Percentiles rank a stretch among this genome's conserved stretches.
phyloP scores from a whole-genome alignment of 2,113 vertebrate species.

The Phasianus colchicus region DNA sequence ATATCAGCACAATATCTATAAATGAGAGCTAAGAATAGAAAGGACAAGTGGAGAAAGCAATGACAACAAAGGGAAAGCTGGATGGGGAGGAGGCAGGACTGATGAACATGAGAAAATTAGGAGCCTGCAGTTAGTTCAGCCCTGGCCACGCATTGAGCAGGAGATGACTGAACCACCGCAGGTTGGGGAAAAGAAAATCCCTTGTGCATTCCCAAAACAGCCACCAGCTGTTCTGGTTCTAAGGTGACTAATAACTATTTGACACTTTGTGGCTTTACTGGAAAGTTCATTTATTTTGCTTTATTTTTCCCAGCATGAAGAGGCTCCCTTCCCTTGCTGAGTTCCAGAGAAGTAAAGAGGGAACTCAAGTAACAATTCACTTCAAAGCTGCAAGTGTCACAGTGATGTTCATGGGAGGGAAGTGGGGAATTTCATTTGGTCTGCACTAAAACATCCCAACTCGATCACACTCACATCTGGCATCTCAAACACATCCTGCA shows the following conservation, averaged over 20 bases:
- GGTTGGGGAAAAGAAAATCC: background rate
- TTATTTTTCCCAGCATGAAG: background rate
- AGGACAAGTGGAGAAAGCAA: background rate
- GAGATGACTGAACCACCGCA: too few species aligned
- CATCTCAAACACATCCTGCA: background rate
- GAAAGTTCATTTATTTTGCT: background rate
- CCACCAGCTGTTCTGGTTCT: background rate
- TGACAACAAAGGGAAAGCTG: conserved; percentile 4
- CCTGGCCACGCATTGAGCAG: background rate
- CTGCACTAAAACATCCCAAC: background rate
- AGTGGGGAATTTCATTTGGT: background rate
- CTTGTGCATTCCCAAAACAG: background rate
- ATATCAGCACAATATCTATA: conserved; percentile 44
- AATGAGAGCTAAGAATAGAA: background rate
- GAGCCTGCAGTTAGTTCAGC: background rate
- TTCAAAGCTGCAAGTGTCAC: background rate
- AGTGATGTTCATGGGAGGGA: background rate
- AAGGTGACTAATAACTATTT: conserved; percentile 44
- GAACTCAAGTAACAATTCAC: background rate
- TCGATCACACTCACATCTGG: background rate
- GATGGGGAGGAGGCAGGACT: background rate
- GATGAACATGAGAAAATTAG: background rate
- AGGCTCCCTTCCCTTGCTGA: background rate
- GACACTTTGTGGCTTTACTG: conserved; percentile 17
- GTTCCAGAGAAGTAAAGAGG: conserved; percentile 17